These are phyloP conservation scores for Planococcus citri DNA, from an alignment of 1,140 invertebrate genomes.

Conservation along the genomic window DNA sequence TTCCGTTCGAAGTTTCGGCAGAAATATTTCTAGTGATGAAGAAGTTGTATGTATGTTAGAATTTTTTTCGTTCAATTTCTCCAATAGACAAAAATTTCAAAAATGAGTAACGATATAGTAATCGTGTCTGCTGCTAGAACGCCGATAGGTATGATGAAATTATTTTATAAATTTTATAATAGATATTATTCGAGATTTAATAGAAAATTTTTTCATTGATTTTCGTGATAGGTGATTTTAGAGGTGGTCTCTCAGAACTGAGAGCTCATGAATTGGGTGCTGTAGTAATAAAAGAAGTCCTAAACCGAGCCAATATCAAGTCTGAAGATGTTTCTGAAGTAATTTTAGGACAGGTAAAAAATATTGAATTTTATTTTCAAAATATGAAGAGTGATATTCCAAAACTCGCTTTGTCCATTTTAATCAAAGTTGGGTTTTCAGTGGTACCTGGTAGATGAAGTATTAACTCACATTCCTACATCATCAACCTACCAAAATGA, in stretches of 20 bases:
- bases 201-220: slow-evolving; percentile 25
- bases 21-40: background rate
- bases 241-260: slow-evolving; percentile 52
- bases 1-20: background rate
- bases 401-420: no score
- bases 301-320: slow-evolving; percentile 46
- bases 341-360: slow-evolving; percentile 66
- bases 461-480: no score
- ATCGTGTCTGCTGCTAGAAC: slow-evolving; percentile 53
- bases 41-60: background rate
- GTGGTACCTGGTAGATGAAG: no score
- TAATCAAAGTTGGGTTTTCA: no score
- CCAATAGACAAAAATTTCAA: background rate
- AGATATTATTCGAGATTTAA: slow-evolving; percentile 5
- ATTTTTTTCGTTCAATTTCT: background rate
- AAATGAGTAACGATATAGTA: slow-evolving; percentile 36
- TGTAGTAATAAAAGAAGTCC: slow-evolving; percentile 57
- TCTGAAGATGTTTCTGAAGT: slow-evolving; percentile 63
- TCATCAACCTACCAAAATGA: no score
- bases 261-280: slow-evolving; percentile 61
- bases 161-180: slow-evolving; percentile 20
- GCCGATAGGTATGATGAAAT: slow-evolving; percentile 44
- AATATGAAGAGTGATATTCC: no score
- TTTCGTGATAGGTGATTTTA: slow-evolving; percentile 48
- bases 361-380: background rate